phyloP scores from a whole-genome alignment of 2,113 vertebrate genomes.

The Malurus melanocephalus region DNA sequence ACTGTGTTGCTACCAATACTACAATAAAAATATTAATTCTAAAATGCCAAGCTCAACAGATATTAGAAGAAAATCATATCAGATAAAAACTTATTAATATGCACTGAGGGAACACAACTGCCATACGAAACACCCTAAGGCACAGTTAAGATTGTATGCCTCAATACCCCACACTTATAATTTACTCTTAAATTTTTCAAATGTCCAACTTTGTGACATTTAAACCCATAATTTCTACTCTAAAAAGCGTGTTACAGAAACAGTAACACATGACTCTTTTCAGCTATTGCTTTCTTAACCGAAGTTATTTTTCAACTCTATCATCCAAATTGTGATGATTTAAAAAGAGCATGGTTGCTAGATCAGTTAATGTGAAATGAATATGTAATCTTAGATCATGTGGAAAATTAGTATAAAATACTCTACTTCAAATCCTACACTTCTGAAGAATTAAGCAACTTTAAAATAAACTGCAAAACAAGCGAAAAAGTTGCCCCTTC shows the following conservation, averaged over 20 bases:
- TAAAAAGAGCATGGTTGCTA: not conserved
- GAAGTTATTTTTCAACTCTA: not conserved
- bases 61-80: not conserved
- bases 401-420: not conserved
- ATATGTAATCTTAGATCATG: fast-evolving
- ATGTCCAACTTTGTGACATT: not conserved
- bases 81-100: not conserved
- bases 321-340: not conserved
- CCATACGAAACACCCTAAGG: not conserved
- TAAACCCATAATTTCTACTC: not conserved
- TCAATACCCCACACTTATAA: not conserved
- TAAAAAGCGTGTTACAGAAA: not conserved
- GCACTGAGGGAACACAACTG: not conserved
- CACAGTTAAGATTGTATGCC: not conserved
- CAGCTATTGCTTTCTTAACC: not conserved
- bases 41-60: not conserved
- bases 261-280: not conserved
- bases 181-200: not conserved
- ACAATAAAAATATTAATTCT: not conserved
- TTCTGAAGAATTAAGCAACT: not conserved
- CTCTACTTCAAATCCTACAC: not conserved
- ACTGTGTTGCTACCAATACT: not conserved
- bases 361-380: not conserved
- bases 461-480: not conserved
- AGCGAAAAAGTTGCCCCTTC: not conserved